Evolutionary conservation across 2,888 invertebrate species (phyloP).

Genomic region (Ennomos quercinarius): DNA sequence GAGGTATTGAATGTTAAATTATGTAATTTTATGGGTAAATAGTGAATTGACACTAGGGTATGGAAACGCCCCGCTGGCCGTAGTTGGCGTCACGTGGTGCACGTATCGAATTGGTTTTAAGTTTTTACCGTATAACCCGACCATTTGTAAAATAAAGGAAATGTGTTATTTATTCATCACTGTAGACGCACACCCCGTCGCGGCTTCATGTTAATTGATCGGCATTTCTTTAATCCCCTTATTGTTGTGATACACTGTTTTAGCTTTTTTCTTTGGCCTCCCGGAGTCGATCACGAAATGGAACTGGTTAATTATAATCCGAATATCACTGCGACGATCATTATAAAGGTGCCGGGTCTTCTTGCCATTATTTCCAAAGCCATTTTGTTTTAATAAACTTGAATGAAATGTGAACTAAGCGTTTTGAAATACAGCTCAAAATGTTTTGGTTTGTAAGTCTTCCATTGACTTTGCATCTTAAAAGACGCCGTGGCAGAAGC

Average conservation of each 20-base stretch:
- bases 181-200: constrained; percentile 66
- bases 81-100: constrained; percentile 61
- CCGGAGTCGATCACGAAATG: constrained; percentile 27
- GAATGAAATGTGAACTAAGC: constrained; percentile 11
- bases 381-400: neutral
- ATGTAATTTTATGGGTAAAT: constrained; percentile 48
- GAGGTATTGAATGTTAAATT: constrained; percentile 23
- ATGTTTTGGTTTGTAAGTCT: constrained; percentile 18
- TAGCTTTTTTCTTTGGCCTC: constrained; percentile 47
- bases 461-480: constrained; percentile 19
- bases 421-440: constrained; percentile 36
- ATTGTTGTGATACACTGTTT: constrained; percentile 60
- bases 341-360: constrained; percentile 45
- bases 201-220: constrained; percentile 72
- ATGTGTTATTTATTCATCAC: constrained; percentile 75
- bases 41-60: constrained; percentile 54
- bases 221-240: constrained; percentile 69
- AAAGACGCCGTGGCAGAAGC: constrained; percentile 24
- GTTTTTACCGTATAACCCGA: constrained; percentile 66
- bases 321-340: constrained; percentile 43
- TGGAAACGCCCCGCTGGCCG: constrained; percentile 61
- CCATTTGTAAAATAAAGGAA: constrained; percentile 67
- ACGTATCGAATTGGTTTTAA: constrained; percentile 61
- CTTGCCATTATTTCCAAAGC: constrained; percentile 42
- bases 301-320: constrained; percentile 49